phyloP scores from a whole-genome alignment of 2,888 invertebrate genomes.

The Watsonalla binaria region DNA sequence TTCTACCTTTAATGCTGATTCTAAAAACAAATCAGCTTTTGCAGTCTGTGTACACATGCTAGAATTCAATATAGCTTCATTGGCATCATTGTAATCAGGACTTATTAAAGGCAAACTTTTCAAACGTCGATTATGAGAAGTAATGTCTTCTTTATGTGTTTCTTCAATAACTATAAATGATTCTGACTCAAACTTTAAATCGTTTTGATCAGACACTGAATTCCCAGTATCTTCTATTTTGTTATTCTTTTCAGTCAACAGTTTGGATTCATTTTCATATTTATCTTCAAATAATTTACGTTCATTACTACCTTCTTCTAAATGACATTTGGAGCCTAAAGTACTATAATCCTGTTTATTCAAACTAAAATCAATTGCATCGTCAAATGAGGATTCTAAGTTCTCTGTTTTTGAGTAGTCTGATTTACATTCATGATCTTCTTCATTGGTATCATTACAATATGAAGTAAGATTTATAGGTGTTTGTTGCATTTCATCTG shows the following conservation, averaged over 20 bases:
- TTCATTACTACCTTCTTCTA: constrained; percentile 3
- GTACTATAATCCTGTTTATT: constrained; percentile 29
- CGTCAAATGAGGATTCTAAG: constrained; percentile 18
- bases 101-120: background rate
- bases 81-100: background rate
- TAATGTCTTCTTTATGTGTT: background rate
- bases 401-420: constrained; percentile 8
- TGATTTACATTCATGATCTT: constrained; percentile 5
- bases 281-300: background rate
- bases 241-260: background rate
- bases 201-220: background rate
- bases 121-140: background rate
- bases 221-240: background rate
- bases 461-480: constrained; percentile 44
- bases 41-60: background rate
- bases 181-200: background rate
- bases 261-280: background rate
- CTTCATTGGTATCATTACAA: constrained; percentile 7
- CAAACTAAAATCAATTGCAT: constrained; percentile 58
- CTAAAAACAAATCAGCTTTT: background rate
- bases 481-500: constrained; percentile 18
- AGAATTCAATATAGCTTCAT: background rate
- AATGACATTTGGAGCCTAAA: constrained; percentile 4
- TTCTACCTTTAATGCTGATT: background rate
- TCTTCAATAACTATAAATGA: background rate